phyloP scores from a whole-genome alignment of 2,797 vertebrate species.

The Bradypus variegatus region DNA sequence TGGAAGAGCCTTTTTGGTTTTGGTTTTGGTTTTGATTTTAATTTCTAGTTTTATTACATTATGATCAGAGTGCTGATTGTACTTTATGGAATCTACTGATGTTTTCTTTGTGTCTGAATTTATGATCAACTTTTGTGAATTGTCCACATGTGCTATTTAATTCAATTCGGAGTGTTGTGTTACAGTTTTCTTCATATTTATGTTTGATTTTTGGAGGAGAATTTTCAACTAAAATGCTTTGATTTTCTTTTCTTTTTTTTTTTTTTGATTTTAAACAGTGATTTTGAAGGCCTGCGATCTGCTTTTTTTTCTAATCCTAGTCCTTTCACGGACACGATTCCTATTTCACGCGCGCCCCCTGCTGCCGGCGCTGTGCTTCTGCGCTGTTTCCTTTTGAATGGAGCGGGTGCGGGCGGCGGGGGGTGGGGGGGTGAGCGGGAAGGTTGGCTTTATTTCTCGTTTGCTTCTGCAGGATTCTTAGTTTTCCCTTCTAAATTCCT shows the following conservation, averaged over 20 bases:
- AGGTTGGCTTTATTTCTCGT: not conserved
- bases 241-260: not conserved
- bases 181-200: not conserved
- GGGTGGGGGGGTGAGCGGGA: fast-evolving
- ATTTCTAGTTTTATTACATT: too few relatives aligned
- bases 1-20: too few relatives aligned
- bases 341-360: not conserved
- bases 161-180: not conserved
- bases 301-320: not conserved
- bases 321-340: not conserved
- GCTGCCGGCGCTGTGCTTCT: not conserved
- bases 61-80: too few relatives aligned
- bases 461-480: not conserved
- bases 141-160: not conserved
- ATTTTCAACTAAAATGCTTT: not conserved
- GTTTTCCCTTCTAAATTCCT: too few relatives aligned
- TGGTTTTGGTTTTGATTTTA: too few relatives aligned
- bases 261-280: too few relatives aligned
- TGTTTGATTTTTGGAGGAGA: not conserved
- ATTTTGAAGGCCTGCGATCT: not conserved
- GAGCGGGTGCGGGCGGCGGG: not conserved
- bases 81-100: too few relatives aligned
- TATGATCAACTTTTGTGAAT: too few relatives aligned
- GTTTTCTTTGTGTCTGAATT: too few relatives aligned
- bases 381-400: not conserved